Base-by-base conservation (phyloP, 2,888 invertebrate genomes). In the Druceiella hillmani region DNA sequence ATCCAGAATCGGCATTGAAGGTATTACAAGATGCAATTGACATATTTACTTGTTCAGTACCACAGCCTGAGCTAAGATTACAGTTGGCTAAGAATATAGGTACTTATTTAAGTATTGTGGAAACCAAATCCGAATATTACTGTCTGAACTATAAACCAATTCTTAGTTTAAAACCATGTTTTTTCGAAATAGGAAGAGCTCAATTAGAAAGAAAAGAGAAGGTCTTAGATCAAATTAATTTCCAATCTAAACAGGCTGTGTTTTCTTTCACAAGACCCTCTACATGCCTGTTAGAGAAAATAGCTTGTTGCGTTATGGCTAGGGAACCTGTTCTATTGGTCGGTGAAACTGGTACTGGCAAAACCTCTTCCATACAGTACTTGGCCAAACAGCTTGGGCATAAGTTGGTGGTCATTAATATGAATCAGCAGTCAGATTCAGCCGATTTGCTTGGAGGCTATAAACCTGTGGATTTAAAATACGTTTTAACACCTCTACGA, bases 361-460 rank as follows among this genome's bases (percentile, higher is more conserved):
- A 99, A 71, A 99, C 99, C 0, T 90, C 93, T 1, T 82, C 89
- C 1, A 81, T 99, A 1, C 98, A 98, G 58, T 92, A 88, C 62
- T 68, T 98, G 36, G 90, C 97, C 0, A 76, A 81, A 43, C 81
- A 84, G 47, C 80, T 89, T 0, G 86, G 89, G 0, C 85, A 89
- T 49, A 88, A 84, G 55, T 70, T 99, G 17, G 75, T 87, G 17
- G 97, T 98, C 1, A 88, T 99, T 14, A 99, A 99, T 58, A 90
- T 99, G 90, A 99, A 97, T 57, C 97, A 99, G 56, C 98, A 99
- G 57, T 97, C 94, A 29, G 99, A 99, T 64, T 90, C 90, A 5
- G 85, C 92, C 0, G 99, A 99, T 68, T 75, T 99, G 24, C 74
- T 99, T 0, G 99, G 99, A 38, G 98, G 99, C 45, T 91, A 89